Evolutionary conservation across 2,113 vertebrate genomes (phyloP), one percentile per base, ranked within the genome.

Genomic region (Chrysochloris asiatica): DNA sequence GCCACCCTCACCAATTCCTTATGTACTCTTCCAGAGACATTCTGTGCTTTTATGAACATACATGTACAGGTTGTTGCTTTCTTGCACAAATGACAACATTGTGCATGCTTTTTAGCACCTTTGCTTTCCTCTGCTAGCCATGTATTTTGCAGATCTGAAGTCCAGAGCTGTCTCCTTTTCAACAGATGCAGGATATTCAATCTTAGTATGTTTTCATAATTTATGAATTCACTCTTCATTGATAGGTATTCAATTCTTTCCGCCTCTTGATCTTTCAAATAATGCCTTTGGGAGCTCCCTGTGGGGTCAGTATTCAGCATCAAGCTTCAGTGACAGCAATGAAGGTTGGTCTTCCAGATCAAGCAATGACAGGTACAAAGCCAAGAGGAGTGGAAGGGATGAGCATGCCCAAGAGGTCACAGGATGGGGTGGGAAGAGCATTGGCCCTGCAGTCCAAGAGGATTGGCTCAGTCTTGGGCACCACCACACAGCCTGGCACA

Each of bases 381-480:
- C 69, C 9, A 4, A 78, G 61, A 22, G 69, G 28, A 16, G 2
- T n/a, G 41, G 43, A 56, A 75, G 21, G 36, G 47, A 11, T 9
- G 36, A 21, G 14, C 10, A 1, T 16, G 50, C 33, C 26, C 30
- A 54, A 36, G 61, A 45, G 45, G 38, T 21, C 22, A 8, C 3
- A 19, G 47, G 47, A 33, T 11, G 10, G 22, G 67, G 19, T 26
- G 13, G 43, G 80, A n/a, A n/a, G 9, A 69, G 28, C 13, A 9
- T 0, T 1, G 43, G 9, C 9, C 16, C 5, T 77, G 45, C 82
- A n/a, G 21, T 56, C 22, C 36, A 14, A 17, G 52, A 86, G 54
- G 38, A 0, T 1, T 1, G 36, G n/a, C 43, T 52, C 0, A 5
- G 3, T 26, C 14, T 54, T n/a, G 1, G 4, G 45, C 45, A 33